These are phyloP conservation scores for Paratilapia polleni DNA, from an alignment of 2,113 vertebrate genomes.

Conservation along the genomic window DNA sequence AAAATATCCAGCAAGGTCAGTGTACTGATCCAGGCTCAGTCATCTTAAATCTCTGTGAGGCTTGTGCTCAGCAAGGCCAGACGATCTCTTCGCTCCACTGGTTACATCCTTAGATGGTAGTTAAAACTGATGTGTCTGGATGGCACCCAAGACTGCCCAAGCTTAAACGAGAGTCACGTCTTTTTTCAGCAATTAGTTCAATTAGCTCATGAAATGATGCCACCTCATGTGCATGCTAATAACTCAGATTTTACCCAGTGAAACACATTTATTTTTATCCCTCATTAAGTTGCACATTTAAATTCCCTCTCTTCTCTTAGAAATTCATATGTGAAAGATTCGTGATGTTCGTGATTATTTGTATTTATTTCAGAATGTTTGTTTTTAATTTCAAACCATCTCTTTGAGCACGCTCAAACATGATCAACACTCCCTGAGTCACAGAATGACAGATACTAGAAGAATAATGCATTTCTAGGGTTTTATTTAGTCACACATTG, in stretches of 20 bases:
- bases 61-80: not conserved
- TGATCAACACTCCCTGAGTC: too few species aligned
- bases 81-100: not conserved
- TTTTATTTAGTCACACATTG: too few species aligned
- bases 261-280: not conserved
- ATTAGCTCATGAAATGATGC: not conserved
- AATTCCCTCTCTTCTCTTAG: not conserved
- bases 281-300: not conserved
- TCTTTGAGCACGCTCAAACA: not conserved
- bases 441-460: too few species aligned
- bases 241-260: not conserved
- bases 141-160: not conserved
- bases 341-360: not conserved
- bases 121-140: constrained; percentile 10
- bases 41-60: constrained; percentile 21
- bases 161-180: constrained; percentile 16
- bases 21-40: not conserved
- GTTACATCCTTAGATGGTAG: constrained; percentile 38
- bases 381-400: not conserved
- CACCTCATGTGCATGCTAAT: not conserved
- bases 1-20: not conserved
- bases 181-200: not conserved
- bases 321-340: not conserved
- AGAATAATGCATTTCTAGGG: too few species aligned
- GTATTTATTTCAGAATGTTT: not conserved